phyloP scores from a whole-genome alignment of 2,797 vertebrate species.

The Numenius phaeopus region DNA sequence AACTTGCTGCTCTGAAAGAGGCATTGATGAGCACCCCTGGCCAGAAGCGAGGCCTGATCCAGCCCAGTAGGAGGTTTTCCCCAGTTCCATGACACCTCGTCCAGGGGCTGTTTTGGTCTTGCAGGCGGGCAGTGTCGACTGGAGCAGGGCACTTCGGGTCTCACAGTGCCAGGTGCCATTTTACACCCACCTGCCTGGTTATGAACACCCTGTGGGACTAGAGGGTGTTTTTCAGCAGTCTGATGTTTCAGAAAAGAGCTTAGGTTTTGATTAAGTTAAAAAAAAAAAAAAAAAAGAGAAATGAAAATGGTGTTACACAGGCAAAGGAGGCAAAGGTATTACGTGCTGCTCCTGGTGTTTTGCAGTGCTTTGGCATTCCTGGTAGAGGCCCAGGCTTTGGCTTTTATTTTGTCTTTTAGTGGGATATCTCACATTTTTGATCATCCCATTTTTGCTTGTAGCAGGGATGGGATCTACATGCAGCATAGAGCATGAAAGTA shows the following conservation, averaged over 20 bases:
- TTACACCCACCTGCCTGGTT: background rate
- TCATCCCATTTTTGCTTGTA: background rate
- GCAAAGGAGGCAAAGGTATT: background rate
- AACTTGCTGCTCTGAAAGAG: background rate
- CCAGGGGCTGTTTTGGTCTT: fast-evolving
- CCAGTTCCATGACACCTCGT: background rate
- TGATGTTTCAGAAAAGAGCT: background rate
- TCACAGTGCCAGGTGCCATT: background rate
- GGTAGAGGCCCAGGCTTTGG: background rate
- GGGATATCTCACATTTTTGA: background rate
- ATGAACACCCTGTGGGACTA: background rate
- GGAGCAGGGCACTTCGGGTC: background rate
- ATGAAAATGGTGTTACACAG: background rate
- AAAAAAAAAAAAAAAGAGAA: background rate
- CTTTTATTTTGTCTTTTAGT: background rate
- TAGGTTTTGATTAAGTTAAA: background rate
- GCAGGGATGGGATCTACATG: background rate
- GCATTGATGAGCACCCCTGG: background rate
- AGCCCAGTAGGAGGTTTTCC: background rate
- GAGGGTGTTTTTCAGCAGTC: background rate
- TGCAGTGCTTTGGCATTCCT: background rate
- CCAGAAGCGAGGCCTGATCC: background rate
- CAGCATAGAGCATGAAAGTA: background rate
- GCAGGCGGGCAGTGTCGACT: fast-evolving
- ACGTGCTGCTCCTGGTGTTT: background rate